Percentiles rank a stretch among this genome's conserved stretches.
These are phyloP conservation scores for Selenia dentaria DNA, from an alignment of 2,888 invertebrate species.

Conservation along the genomic window DNA sequence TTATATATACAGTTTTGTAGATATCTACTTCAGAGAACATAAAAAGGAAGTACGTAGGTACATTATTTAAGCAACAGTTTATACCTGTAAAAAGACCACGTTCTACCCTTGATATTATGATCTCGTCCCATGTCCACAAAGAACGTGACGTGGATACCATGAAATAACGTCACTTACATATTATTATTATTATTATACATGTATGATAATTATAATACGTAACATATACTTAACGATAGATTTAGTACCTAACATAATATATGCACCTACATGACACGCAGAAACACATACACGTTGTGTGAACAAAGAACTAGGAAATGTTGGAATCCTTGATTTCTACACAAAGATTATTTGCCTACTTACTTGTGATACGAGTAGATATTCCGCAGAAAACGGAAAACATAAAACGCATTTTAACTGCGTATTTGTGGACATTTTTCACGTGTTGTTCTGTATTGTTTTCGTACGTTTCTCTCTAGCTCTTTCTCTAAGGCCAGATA, in stretches of 20 bases:
- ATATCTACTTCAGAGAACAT: too few relatives aligned
- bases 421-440: too few relatives aligned
- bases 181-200: neutral
- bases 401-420: neutral
- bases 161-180: neutral
- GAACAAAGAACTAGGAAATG: conserved; percentile 37
- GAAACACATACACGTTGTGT: neutral
- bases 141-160: neutral
- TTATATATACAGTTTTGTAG: too few relatives aligned
- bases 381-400: neutral
- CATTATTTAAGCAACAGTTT: too few relatives aligned
- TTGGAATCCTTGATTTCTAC: conserved; percentile 21
- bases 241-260: neutral
- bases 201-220: neutral
- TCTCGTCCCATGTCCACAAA: conserved; percentile 10
- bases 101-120: too few relatives aligned
- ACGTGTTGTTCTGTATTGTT: too few relatives aligned
- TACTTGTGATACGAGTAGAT: neutral
- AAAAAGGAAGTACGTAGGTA: too few relatives aligned
- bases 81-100: conserved; percentile 3
- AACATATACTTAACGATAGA: neutral
- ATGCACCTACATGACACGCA: neutral
- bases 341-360: conserved; percentile 17
- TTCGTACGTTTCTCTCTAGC: too few relatives aligned
- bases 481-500: too few relatives aligned